Conservation (phyloP, 2,113 vertebrate genomes). For the Sardina pilchardus region DNA sequence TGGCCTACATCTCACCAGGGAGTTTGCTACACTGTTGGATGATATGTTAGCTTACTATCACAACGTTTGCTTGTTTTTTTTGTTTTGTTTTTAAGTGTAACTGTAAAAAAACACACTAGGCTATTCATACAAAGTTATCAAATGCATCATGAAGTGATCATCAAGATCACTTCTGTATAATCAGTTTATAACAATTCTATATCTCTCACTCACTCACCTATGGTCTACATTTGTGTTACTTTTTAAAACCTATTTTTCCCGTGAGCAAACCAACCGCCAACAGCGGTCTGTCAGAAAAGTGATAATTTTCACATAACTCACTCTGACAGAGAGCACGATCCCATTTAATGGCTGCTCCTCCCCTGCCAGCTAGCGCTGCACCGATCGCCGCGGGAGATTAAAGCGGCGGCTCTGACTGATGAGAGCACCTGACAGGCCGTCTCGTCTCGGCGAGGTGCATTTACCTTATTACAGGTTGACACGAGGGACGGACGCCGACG, state of each 20-base stretch:
- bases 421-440: background rate
- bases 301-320: conserved; percentile 18
- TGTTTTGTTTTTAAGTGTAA: background rate
- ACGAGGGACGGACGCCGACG: background rate
- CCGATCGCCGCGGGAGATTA: background rate
- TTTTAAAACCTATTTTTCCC: background rate
- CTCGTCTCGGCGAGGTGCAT: background rate
- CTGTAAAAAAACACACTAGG: no score
- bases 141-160: no score
- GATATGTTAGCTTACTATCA: no score
- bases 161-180: background rate
- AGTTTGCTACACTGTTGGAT: background rate
- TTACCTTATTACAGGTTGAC: background rate
- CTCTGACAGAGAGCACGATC: conserved; percentile 35
- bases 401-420: background rate
- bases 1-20: background rate
- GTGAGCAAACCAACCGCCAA: background rate
- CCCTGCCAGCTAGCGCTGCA: conserved; percentile 6
- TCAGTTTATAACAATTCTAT: background rate
- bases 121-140: no score
- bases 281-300: background rate
- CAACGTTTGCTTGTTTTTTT: no score
- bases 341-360: conserved; percentile 24
- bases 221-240: background rate
- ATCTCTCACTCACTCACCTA: background rate